These are phyloP conservation scores for Atherinomorus stipes DNA, from an alignment of 2,113 vertebrate species.

Conservation along the genomic window DNA sequence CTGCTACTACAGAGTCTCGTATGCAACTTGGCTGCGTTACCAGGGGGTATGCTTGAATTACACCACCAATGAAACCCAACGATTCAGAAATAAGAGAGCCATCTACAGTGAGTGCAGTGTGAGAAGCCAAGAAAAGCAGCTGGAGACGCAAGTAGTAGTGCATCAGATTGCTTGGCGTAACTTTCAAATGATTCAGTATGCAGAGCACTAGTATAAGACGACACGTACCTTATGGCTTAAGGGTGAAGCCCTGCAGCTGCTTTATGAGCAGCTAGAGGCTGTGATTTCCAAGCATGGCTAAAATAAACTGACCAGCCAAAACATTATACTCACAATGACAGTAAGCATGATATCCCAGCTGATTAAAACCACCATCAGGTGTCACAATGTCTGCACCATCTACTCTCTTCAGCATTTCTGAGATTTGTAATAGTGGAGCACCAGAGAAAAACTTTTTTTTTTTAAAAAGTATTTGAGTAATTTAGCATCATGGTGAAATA, in stretches of 20 bases:
- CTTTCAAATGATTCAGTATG: not conserved
- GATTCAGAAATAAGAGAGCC: constrained; percentile 32
- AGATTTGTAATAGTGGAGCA: no score
- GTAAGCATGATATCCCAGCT: no score
- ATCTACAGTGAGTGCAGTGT: constrained; percentile 24
- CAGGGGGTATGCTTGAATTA: constrained; percentile 44
- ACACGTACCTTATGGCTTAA: not conserved
- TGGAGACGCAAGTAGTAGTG: not conserved
- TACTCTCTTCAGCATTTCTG: no score
- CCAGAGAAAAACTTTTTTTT: no score
- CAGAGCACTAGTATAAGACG: not conserved
- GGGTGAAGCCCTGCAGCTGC: not conserved
- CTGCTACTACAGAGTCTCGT: constrained; percentile 52
- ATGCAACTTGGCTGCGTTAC: constrained; percentile 23
- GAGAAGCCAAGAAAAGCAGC: constrained; percentile 35
- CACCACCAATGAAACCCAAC: constrained; percentile 55
- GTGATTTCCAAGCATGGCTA: not conserved
- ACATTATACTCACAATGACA: not conserved
- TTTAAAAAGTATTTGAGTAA: no score
- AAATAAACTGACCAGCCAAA: not conserved
- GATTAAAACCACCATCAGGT: no score
- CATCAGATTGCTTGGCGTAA: not conserved
- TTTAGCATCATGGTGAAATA: no score
- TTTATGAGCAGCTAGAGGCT: not conserved
- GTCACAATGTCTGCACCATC: no score